Evolutionary conservation across 1,140 invertebrate genomes (phyloP).

Genomic region (Condylostylus longicornis): DNA sequence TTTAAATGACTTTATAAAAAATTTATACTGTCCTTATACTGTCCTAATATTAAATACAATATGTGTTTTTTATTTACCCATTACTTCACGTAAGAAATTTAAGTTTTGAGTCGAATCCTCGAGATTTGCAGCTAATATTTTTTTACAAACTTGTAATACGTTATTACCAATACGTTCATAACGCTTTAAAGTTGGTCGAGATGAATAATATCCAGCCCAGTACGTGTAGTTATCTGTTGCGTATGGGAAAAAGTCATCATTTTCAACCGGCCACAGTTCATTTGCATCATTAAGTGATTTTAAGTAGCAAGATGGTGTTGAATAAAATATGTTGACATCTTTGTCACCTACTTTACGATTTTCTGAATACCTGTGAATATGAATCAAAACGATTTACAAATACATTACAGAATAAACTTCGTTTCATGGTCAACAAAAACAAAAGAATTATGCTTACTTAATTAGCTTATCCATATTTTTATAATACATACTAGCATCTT

Average conservation of each 20-base stretch:
- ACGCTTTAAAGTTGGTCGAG: constrained; percentile 67
- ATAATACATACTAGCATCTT: constrained; percentile 70
- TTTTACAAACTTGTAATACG: constrained; percentile 55
- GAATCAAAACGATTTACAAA: no score
- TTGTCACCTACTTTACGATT: no score
- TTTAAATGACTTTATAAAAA: no score
- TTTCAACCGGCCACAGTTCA: constrained; percentile 48
- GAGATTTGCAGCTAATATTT: constrained; percentile 38
- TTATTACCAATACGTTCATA: constrained; percentile 65
- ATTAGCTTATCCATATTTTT: constrained; percentile 79
- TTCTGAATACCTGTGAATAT: constrained; percentile 41
- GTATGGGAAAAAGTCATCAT: constrained; percentile 87
- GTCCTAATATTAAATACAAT: no score
- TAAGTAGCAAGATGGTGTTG: constrained; percentile 86
- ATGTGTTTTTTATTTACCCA: no score
- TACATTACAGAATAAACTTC: no score
- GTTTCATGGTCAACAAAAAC: no score
- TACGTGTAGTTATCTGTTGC: constrained; percentile 64
- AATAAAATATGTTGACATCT: constrained; percentile 77
- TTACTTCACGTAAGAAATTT: constrained; percentile 35
- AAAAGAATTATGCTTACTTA: no score
- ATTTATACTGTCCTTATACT: no score
- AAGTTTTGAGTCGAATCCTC: constrained; percentile 36
- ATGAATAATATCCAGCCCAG: constrained; percentile 94
- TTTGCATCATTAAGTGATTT: constrained; percentile 61